These are phyloP conservation scores for Vanacampus margaritifer DNA, from an alignment of 2,113 vertebrate genomes.

Conservation along the genomic window DNA sequence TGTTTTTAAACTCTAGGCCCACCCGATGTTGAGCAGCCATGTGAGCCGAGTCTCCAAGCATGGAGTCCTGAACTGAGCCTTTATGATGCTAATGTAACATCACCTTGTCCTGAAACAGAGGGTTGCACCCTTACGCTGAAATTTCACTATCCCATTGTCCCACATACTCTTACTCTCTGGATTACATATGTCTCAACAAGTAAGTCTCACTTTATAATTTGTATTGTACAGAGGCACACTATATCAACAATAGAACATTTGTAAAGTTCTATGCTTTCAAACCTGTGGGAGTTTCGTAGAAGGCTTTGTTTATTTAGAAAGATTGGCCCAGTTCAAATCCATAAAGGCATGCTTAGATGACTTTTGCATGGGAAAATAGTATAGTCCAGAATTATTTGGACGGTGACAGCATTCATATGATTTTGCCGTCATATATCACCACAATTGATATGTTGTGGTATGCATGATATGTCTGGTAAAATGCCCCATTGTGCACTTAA, in stretches of 20 bases:
- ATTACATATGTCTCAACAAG: slow-evolving; percentile 85
- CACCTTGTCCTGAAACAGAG: slow-evolving; percentile 81
- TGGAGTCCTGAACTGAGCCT: slow-evolving; percentile 96
- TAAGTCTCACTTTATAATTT: slow-evolving; percentile 29
- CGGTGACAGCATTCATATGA: not conserved
- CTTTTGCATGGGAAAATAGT: not conserved
- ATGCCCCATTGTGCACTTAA: too few species aligned
- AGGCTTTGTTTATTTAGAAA: not conserved
- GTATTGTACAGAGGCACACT: not conserved
- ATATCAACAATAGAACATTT: not conserved
- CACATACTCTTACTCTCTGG: slow-evolving; percentile 85
- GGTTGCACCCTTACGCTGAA: slow-evolving; percentile 87
- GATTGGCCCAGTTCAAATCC: not conserved
- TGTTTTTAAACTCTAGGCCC: slow-evolving; percentile 73
- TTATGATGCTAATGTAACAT: slow-evolving; percentile 88
- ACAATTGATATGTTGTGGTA: not conserved
- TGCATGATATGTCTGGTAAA: too few species aligned
- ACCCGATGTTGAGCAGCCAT: slow-evolving; percentile 91
- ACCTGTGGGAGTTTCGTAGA: not conserved
- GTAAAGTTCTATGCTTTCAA: not conserved
- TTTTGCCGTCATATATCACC: not conserved
- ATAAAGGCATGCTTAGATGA: not conserved
- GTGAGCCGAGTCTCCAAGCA: slow-evolving; percentile 90
- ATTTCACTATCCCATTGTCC: slow-evolving; percentile 81
- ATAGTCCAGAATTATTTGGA: not conserved